Conservation (phyloP, 35 echinoderm and acorn worm genomes). For the Apostichopus californicus region DNA sequence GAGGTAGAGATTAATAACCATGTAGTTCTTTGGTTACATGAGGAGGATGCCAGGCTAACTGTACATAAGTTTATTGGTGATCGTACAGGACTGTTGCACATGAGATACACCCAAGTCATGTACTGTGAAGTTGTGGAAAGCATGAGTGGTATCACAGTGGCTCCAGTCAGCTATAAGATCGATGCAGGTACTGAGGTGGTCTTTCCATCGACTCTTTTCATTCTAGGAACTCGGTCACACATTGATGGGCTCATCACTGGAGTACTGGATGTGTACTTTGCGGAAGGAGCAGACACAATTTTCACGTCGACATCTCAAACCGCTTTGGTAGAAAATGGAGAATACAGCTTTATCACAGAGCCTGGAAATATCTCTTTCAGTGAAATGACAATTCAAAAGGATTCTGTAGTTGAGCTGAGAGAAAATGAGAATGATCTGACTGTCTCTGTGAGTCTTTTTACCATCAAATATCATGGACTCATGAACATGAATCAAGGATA, state of each 20-base stretch:
- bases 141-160: conserved; percentile 79
- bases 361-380: conserved; percentile 91
- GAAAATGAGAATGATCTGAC: conserved; percentile 77
- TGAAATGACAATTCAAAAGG: conserved; percentile 77
- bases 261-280: conserved; percentile 71
- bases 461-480: conserved; percentile 78
- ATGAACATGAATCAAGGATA: conserved; percentile 82
- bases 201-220: conserved; percentile 81
- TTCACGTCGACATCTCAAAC: conserved; percentile 82
- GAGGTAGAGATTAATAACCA: conserved; percentile 86
- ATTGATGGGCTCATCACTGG: conserved; percentile 78
- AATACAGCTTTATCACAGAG: conserved; percentile 63
- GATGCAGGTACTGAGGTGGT: conserved; percentile 78
- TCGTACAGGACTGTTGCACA: conserved; percentile 73
- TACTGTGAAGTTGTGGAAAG: conserved; percentile 89
- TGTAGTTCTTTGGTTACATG: conserved; percentile 87
- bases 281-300: conserved; percentile 62
- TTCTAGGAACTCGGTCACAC: conserved; percentile 75
- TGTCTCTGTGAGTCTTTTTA: conserved; percentile 60
- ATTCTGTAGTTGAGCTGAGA: conserved; percentile 65
- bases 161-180: conserved; percentile 80
- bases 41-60: conserved; percentile 58
- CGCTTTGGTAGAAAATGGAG: conserved; percentile 72
- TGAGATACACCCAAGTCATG: conserved; percentile 70
- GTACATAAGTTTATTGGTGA: conserved; percentile 84